A percentile compares a stretch with the other conserved stretches of the same genome.
These are phyloP conservation scores for Phrynocephalus forsythii DNA, from an alignment of 2,797 vertebrate species.

Conservation along the genomic window DNA sequence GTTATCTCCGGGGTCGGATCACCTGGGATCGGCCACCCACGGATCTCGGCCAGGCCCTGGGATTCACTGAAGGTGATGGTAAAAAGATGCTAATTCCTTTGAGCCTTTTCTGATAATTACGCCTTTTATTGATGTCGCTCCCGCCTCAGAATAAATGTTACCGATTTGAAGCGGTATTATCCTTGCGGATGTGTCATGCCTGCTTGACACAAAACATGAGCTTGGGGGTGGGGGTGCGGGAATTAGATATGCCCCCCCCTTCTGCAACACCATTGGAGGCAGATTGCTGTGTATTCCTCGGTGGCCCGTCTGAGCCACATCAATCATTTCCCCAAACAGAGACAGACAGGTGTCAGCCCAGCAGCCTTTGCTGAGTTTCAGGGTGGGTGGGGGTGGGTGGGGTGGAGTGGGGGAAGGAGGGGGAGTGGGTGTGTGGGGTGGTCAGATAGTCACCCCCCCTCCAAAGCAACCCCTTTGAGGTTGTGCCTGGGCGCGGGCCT, in stretches of 20 bases:
- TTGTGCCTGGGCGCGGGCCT: background rate
- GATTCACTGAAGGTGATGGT: conserved; percentile 31
- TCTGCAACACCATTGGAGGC: conserved; percentile 48
- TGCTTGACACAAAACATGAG: conserved; percentile 67
- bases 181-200: conserved; percentile 53
- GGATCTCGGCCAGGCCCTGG: background rate
- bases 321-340: conserved; percentile 62
- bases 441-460: conserved; percentile 45
- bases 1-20: too few species aligned
- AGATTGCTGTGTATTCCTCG: conserved; percentile 62
- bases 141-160: conserved; percentile 58
- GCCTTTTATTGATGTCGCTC: conserved; percentile 60
- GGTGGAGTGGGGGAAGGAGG: background rate
- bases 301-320: conserved; percentile 48
- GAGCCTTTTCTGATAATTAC: conserved; percentile 58
- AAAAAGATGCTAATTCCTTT: conserved; percentile 62
- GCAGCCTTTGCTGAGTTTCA: conserved; percentile 29
- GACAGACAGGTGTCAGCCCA: conserved; percentile 68
- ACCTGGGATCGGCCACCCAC: background rate
- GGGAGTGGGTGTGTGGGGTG: background rate
- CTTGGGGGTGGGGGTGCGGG: conserved; percentile 47
- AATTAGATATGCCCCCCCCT: conserved; percentile 52
- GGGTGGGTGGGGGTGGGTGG: background rate
- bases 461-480: conserved; percentile 54
- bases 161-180: conserved; percentile 60